phyloP scores from a whole-genome alignment of 2,888 invertebrate genomes.

The Lydus trimaculatus region DNA sequence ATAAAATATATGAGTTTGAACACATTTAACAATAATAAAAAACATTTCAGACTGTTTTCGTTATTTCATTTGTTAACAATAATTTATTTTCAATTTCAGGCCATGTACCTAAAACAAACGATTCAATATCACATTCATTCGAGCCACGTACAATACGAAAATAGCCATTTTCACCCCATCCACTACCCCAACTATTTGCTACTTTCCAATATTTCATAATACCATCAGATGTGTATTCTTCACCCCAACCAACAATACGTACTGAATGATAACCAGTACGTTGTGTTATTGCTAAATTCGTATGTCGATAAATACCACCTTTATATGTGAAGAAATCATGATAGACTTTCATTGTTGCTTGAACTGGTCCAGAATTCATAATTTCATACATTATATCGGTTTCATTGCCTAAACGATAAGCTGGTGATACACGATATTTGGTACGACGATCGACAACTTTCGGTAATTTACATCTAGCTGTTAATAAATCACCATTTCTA shows the following conservation, averaged over 20 bases:
- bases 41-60: not conserved
- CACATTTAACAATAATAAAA: not conserved
- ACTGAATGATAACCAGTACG: slow-evolving; percentile 87
- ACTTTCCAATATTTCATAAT: slow-evolving; percentile 86
- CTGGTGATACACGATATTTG: slow-evolving; percentile 77
- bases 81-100: slow-evolving; percentile 57
- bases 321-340: slow-evolving; percentile 93
- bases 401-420: slow-evolving; percentile 76
- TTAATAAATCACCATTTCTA: slow-evolving; percentile 57
- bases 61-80: slow-evolving; percentile 24
- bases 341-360: slow-evolving; percentile 89
- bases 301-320: slow-evolving; percentile 81
- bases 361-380: slow-evolving; percentile 88
- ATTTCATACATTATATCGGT: slow-evolving; percentile 94
- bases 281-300: slow-evolving; percentile 63
- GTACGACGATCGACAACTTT: slow-evolving; percentile 65
- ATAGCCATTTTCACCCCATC: slow-evolving; percentile 92
- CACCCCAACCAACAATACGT: slow-evolving; percentile 92
- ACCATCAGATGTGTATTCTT: slow-evolving; percentile 67
- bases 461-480: slow-evolving; percentile 66
- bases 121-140: slow-evolving; percentile 91
- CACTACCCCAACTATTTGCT: slow-evolving; percentile 92
- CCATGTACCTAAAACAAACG: slow-evolving; percentile 85
- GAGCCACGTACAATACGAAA: slow-evolving; percentile 85
- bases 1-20: not conserved